Evolutionary conservation across 2,888 invertebrate species (phyloP), one percentile per base, ranked within the genome.

Genomic region (Chrysopilus asiliformis): DNA sequence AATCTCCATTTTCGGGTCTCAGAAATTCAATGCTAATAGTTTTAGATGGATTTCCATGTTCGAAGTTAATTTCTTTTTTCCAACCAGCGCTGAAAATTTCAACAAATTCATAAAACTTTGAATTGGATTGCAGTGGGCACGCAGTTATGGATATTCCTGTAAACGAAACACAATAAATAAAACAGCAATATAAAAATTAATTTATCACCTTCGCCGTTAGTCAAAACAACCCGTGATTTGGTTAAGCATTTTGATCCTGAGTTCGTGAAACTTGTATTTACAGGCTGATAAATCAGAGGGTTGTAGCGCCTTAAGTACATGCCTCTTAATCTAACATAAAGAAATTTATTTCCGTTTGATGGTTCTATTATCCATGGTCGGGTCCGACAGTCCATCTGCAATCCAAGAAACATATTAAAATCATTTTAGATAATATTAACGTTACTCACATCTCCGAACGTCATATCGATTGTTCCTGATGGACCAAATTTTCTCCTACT

Each of bases 31-130:
- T 74, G 36, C 82, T 74, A 20, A 89, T 68, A 18, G 77, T 76
- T 42, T 79, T 68, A 9, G 71, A 70, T 3, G 72, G 70, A 13
- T 70, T 67, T 12, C 70, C 56, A 7, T 72, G 64, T 40, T 72
- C 70, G 16, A 68, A 66, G n/a, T 72, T 68, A 13, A 72, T 55
- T 39, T 58, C 53, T n/a, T 66, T 64, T 47, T 73, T 71, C 86
- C 86, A 87, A 22, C 86, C 87, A 49, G 84, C 79, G 31, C 85
- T 86, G 58, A 86, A 87, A 32, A 86, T 76, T 64, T 84, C 82
- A 14, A 84, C 82, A 44, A 75, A 65, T 43, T 76, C 73, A 39
- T 75, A 71, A 18, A 72, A 69, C 30, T 64, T 60, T 29, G 70
- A 70, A 27, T 63, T 55, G 2, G 64, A 58, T 29, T 64, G 64